Percentiles rank a stretch among this genome's conserved stretches.
phyloP scores from a whole-genome alignment of 2,888 invertebrate species.

The Suillia variegata region DNA sequence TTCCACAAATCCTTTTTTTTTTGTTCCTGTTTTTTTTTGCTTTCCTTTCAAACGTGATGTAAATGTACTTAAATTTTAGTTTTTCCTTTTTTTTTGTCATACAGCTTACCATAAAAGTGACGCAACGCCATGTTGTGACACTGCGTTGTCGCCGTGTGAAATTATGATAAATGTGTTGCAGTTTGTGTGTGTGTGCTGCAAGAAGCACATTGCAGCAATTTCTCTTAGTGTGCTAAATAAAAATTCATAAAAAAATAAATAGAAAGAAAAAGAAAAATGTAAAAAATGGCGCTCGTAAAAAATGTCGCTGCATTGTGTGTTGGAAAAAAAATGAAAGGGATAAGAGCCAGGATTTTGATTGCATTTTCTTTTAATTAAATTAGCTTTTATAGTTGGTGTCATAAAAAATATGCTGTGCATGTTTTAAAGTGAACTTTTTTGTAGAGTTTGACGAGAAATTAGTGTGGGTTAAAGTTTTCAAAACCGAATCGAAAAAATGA shows the following conservation, averaged over 20 bases:
- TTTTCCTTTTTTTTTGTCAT: constrained; percentile 32
- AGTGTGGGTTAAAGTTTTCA: too few relatives aligned
- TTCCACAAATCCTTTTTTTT: too few relatives aligned
- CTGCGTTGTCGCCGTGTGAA: constrained; percentile 46
- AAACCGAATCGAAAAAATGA: too few relatives aligned
- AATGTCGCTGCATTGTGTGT: constrained; percentile 33
- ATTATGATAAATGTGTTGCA: constrained; percentile 48
- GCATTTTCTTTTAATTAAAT: constrained; percentile 52
- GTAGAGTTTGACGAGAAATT: too few relatives aligned
- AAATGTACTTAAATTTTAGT: constrained; percentile 45
- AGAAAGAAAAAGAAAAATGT: too few relatives aligned
- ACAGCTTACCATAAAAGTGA: background rate
- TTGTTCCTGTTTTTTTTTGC: too few relatives aligned
- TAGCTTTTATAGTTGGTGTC: constrained; percentile 43
- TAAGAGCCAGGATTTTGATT: constrained; percentile 42
- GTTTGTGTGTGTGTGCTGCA: too few relatives aligned
- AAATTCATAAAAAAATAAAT: too few relatives aligned
- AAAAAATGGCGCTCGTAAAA: constrained; percentile 46
- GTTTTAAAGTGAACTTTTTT: too few relatives aligned
- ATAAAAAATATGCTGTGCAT: too few relatives aligned
- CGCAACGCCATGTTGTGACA: constrained; percentile 32
- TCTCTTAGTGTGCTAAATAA: too few relatives aligned
- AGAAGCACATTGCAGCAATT: constrained; percentile 30
- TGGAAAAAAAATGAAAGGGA: constrained; percentile 19
- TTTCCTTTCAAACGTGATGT: constrained; percentile 2